Evolutionary conservation across 2,888 invertebrate species (phyloP), one percentile per base, ranked within the genome.

Genomic region (Megaustenia siamemsis): DNA sequence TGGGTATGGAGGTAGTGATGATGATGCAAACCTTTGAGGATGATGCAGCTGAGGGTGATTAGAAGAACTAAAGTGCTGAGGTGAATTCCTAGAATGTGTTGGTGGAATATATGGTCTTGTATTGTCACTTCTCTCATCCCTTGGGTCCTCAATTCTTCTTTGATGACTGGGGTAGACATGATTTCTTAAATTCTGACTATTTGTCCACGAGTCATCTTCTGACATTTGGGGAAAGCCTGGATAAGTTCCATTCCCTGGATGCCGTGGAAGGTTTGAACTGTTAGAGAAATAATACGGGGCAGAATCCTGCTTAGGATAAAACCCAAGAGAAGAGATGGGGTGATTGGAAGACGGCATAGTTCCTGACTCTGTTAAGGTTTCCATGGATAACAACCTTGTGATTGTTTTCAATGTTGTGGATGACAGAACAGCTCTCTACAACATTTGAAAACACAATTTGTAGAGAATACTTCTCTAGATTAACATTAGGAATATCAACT

Each of bases 271-370:
- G 43, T 32, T 8, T 66, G 10, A 43, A 28, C n/a, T n/a, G 10
- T 8, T 32, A n/a, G 66, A n/a, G 35, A 60, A 82, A 38, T 82
- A 82, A 38, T 76, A 76, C 15, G 71, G n/a, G 24, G 56, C 49
- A 21, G 68, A 12, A 8, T 82, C 82, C 43, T 56, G 71, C 43
- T 82, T 82, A 15, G 38, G 40, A 21, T 82, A 82, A 60, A 71
- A 73, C 0, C 73, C 60, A 49, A 53, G 28, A 24, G 53, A 32
- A 8, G 78, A 32, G 32, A 28, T 15, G 56, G 76, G 68, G n/a
- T 60, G 49, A 15, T 82, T 82, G 1, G 68, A 28, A 15, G 32
- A 40, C 12, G 82, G 79, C 43, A 66, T 28, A 10, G 63, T 38
- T 24, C 66, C 73, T 35, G 78, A 45, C 40, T 71, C 66, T 66